Base-by-base conservation (phyloP, 2,797 vertebrate species). In the Sphenopsis melanotis region DNA sequence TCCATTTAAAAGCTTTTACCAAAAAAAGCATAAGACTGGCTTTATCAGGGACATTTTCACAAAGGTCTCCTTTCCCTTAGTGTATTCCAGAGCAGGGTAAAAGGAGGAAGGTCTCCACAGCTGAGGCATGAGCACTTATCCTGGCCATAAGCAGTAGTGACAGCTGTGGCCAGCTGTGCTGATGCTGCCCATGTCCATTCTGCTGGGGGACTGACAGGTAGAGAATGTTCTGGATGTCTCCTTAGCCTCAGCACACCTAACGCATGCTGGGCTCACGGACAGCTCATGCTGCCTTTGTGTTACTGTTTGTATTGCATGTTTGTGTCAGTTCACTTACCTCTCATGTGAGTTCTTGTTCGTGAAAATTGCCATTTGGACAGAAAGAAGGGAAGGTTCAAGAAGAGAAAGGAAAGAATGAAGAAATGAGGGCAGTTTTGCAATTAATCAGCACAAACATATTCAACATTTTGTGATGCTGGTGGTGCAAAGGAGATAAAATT, bases 111-210 rank as follows among this genome's bases (percentile, higher is more conserved):
- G 16, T 53, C 27, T 74, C 24, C 60, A 66, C 11, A 66, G n/a
- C 55, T 41, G 30, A 59, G n/a, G 13, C 23, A 23, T 10, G 19
- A 42, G 4, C 47, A 64, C 16, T 52, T 53, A 29, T 1, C 34
- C 23, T 55, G 26, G 30, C 63, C 5, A 0, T 26, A 16, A 63
- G 26, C 6, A 30, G 47, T 3, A 26, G 32, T 0, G 0, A 27
- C 29, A 82, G 49, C 83, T 49, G 36, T 71, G 77, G 6, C 32
- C 13, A 29, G 36, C 23, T 42, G 66, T 42, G 41, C 49, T 50
- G 50, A 30, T 46, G 14, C 14, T 61, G 37, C 61, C 53, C 13
- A 4, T 0, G 2, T 32, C 19, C 34, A 18, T n/a, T 89, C 9
- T 1, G 0, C 42, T 27, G 17, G 7, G 29, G 6, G 3, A 14